phyloP scores from a whole-genome alignment of 2,113 vertebrate genomes.

The Amphiprion percula region DNA sequence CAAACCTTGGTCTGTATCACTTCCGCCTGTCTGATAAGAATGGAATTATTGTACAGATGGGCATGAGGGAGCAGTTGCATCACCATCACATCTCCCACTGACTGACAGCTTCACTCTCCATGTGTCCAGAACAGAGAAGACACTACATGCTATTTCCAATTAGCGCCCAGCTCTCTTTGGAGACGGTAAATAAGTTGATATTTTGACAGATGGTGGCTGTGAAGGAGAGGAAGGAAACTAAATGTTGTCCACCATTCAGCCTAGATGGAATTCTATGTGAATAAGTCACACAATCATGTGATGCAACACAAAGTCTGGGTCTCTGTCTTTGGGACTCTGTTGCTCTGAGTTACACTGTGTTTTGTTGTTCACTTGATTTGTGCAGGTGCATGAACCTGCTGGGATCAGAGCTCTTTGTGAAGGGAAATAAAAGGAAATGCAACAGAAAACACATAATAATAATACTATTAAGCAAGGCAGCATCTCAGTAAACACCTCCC shows the following conservation, averaged over 20 bases:
- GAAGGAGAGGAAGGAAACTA: conserved; percentile 26
- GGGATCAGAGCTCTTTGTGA: not conserved
- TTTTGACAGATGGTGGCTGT: conserved; percentile 58
- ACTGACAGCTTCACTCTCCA: conserved; percentile 40
- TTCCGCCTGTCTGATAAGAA: conserved; percentile 26
- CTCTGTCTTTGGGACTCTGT: not conserved
- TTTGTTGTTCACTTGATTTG: not conserved
- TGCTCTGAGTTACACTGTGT: not conserved
- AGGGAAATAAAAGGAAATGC: not conserved
- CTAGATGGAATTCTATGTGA: conserved; percentile 22
- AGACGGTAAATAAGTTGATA: conserved; percentile 46
- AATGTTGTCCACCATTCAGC: conserved; percentile 39
- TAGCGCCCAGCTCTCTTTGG: conserved; percentile 42
- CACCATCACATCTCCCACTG: conserved; percentile 48
- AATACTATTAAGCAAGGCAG: too few species aligned
- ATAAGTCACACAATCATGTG: conserved; percentile 28
- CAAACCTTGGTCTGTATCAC: not conserved
- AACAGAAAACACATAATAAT: too few species aligned
- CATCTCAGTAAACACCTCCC: too few species aligned
- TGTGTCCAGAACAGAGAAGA: conserved; percentile 38
- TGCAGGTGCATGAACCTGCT: not conserved
- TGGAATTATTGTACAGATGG: conserved; percentile 35
- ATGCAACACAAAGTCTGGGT: not conserved
- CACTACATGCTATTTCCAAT: conserved; percentile 62
- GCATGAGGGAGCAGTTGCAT: conserved; percentile 47